phyloP scores from a whole-genome alignment of 2,888 invertebrate genomes.

The Heteromurus nitidus region DNA sequence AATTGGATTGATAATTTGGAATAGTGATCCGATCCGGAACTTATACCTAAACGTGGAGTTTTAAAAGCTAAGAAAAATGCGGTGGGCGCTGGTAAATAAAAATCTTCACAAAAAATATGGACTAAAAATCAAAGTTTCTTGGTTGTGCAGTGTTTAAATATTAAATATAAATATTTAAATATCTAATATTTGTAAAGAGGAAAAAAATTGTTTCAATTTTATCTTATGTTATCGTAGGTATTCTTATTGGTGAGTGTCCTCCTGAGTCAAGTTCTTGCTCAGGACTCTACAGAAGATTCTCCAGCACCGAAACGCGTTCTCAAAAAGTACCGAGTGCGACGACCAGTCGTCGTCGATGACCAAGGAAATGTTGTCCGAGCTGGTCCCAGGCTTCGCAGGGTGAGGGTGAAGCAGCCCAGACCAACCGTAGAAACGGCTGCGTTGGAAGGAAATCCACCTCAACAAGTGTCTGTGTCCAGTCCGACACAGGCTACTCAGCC shows the following conservation, averaged over 20 bases:
- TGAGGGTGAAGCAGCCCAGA: slow-evolving; percentile 66
- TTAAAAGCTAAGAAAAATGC: slow-evolving; percentile 56
- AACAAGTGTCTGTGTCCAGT: slow-evolving; percentile 11
- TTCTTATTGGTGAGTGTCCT: slow-evolving; percentile 68
- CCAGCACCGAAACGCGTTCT: slow-evolving; percentile 71
- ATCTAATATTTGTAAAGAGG: not conserved
- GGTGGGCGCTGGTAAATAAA: slow-evolving; percentile 67
- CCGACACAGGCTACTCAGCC: slow-evolving; percentile 21
- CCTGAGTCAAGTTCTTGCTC: slow-evolving; percentile 64
- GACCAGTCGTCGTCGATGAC: slow-evolving; percentile 70
- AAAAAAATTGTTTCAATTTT: slow-evolving; percentile 32
- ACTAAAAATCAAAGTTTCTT: not conserved
- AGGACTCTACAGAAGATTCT: slow-evolving; percentile 71
- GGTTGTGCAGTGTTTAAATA: no score
- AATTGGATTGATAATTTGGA: not conserved
- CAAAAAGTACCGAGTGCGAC: slow-evolving; percentile 71
- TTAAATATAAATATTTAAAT: not conserved
- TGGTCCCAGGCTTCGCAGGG: slow-evolving; percentile 62
- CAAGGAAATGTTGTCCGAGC: slow-evolving; percentile 67
- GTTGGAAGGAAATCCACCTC: slow-evolving; percentile 51
- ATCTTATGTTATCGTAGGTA: slow-evolving; percentile 61
- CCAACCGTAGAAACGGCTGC: slow-evolving; percentile 60
- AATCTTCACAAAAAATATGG: not conserved
- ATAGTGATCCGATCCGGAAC: slow-evolving; percentile 54
- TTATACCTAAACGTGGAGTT: not conserved